phyloP scores from a whole-genome alignment of 2,888 invertebrate genomes.

The Sesia bembeciformis region DNA sequence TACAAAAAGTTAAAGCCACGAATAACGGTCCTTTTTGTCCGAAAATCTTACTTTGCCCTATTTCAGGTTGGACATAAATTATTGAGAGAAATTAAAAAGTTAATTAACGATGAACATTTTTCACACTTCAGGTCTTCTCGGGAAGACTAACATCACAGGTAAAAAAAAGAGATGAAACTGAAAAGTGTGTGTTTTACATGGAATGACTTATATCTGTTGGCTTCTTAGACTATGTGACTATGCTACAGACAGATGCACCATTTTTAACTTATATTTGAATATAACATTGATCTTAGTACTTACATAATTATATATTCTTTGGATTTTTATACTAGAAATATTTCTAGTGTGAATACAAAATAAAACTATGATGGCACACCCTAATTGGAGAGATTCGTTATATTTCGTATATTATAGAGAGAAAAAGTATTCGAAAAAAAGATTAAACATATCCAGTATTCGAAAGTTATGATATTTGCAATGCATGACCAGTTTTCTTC shows the following conservation, averaged over 20 bases:
- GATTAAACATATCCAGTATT: too few relatives aligned
- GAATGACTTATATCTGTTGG: conserved; percentile 46
- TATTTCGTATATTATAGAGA: too few relatives aligned
- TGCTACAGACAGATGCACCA: background rate
- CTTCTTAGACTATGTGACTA: conserved; percentile 20
- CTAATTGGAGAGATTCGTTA: too few relatives aligned
- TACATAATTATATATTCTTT: too few relatives aligned
- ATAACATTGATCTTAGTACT: too few relatives aligned
- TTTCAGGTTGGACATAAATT: conserved; percentile 67
- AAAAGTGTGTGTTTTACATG: conserved; percentile 50
- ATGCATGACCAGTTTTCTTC: too few relatives aligned
- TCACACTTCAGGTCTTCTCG: conserved; percentile 76
- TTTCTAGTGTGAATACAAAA: too few relatives aligned
- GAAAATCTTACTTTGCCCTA: conserved; percentile 52
- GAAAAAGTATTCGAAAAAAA: too few relatives aligned
- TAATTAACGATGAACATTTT: conserved; percentile 72
- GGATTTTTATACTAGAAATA: too few relatives aligned
- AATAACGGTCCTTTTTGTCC: conserved; percentile 58
- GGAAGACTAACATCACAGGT: conserved; percentile 76
- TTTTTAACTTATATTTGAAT: too few relatives aligned
- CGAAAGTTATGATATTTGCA: too few relatives aligned
- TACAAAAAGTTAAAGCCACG: conserved; percentile 21
- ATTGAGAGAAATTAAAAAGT: conserved; percentile 40
- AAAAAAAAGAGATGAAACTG: conserved; percentile 41
- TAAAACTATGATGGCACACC: too few relatives aligned